These are phyloP conservation scores for Parnassius glacialis DNA, from an alignment of 2,888 invertebrate species.

Conservation along the genomic window DNA sequence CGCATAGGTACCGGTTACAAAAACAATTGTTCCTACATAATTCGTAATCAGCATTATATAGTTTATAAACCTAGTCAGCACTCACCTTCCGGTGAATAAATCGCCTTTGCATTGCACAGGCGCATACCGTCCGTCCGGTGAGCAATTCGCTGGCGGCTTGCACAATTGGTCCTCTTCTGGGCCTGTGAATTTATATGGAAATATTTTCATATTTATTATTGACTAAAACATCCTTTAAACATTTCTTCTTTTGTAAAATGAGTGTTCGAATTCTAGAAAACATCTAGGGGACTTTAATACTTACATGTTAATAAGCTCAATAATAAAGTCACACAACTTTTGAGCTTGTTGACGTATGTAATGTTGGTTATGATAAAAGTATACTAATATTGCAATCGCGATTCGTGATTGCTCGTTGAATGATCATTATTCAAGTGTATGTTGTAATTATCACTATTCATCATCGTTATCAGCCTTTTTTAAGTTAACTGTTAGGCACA, in stretches of 20 bases:
- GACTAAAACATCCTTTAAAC: too few relatives aligned
- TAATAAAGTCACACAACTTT: too few relatives aligned
- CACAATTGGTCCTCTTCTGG: slow-evolving; percentile 39
- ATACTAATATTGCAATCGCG: slow-evolving; percentile 3
- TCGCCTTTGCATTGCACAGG: slow-evolving; percentile 86
- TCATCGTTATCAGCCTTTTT: too few relatives aligned
- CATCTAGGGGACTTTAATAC: too few relatives aligned
- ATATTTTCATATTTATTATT: too few relatives aligned
- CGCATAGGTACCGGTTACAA: neutral
- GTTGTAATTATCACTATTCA: neutral
- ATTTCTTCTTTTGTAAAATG: too few relatives aligned
- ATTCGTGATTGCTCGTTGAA: slow-evolving; percentile 4
- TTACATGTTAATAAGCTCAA: too few relatives aligned
- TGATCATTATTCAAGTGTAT: neutral
- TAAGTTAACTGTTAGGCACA: too few relatives aligned
- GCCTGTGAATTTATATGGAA: slow-evolving; percentile 3
- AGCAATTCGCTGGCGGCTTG: slow-evolving; percentile 63
- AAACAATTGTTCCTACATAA: slow-evolving; percentile 4
- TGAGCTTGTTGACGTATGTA: neutral
- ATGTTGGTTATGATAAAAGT: slow-evolving; percentile 4
- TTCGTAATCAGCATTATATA: slow-evolving; percentile 10
- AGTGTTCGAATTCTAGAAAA: too few relatives aligned
- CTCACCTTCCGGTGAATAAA: slow-evolving; percentile 79
- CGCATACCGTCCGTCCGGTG: slow-evolving; percentile 79
- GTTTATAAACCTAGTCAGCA: slow-evolving; percentile 31